These are phyloP conservation scores for Volucella inanis DNA, from an alignment of 2,888 invertebrate genomes.

Conservation along the genomic window DNA sequence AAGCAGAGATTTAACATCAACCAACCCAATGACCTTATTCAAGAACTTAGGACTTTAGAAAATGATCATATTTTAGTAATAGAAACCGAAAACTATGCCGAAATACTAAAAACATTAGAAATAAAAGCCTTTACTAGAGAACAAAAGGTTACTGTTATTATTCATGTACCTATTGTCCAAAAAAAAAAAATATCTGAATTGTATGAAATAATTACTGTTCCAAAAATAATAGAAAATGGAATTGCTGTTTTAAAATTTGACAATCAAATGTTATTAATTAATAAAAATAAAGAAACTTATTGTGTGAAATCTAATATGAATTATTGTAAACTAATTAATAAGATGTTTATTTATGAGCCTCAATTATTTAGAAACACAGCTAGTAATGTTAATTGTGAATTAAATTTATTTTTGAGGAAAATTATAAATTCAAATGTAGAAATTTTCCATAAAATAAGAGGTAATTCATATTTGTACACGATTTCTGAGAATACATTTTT, in stretches of 20 bases:
- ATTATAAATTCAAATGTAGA: constrained; percentile 3
- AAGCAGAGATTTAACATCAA: not conserved
- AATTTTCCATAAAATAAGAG: constrained; percentile 18
- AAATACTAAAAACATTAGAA: too few relatives aligned
- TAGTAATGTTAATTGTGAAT: constrained; percentile 14
- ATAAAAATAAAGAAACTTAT: too few relatives aligned
- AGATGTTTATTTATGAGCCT: too few relatives aligned
- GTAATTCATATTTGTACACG: not conserved
- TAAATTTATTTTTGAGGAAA: constrained; percentile 25
- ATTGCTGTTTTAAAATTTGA: too few relatives aligned
- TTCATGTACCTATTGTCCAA: too few relatives aligned
- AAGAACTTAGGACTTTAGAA: not conserved
- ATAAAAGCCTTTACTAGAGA: too few relatives aligned
- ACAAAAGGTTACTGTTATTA: too few relatives aligned
- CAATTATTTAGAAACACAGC: not conserved
- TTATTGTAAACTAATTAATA: constrained; percentile 23
- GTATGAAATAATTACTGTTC: too few relatives aligned
- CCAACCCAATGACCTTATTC: constrained; percentile 1
- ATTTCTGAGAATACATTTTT: constrained; percentile 14
- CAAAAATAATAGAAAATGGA: too few relatives aligned
- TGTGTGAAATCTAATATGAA: not conserved
- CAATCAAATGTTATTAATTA: too few relatives aligned
- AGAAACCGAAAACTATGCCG: not conserved
- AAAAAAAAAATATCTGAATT: too few relatives aligned
- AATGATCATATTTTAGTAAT: not conserved